Base-by-base conservation (phyloP, 2,888 invertebrate genomes). In the Thalpophila matura region DNA sequence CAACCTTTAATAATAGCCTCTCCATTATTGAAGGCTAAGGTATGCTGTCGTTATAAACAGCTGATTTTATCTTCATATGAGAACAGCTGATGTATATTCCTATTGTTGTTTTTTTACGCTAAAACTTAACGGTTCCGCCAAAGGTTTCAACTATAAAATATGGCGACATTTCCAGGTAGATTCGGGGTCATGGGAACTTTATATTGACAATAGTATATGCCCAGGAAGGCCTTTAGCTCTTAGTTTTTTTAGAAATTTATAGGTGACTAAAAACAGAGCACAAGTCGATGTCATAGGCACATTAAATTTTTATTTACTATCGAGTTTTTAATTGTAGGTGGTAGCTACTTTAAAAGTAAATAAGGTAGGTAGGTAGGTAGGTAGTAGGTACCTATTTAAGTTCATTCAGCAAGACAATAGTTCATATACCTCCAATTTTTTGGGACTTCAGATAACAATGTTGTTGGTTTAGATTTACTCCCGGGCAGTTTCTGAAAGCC, bases 41-140 rank as follows among this genome's bases (percentile, higher is more conserved):
- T 43, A 29, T 26, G 27, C 2, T 35, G 31, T 31, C 40, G 37
- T 38, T 35, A 50, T 51, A 54, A 70, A 61, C 64, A 60, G 54
- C 59, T 53, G 77, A 77, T 77, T 51, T 47, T 43, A 72, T 77
- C 70, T 65, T 10, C 4, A 6, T 18, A 26, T 7, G 29, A 38
- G 42, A 71, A 64, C 61, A 71, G 63, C 54, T 65, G 74, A 77
- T 65, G 50, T 60, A 43, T 59, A 65, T 58, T 65, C 29, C 60
- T 27, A 72, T 77, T 77, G 76, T 76, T 40, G 45, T 61, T 63
- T 63, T 72, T 61, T 64, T 35, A 38, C 16, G 47, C 10, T 20
- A 42, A 58, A 61, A 53, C 50, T 63, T 67, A 53, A 71, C 47
- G 53, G 60, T 50, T 37, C 12, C 26, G 33, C 16, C 58, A 38